phyloP scores from a whole-genome alignment of 2,888 invertebrate genomes.

The Mythimna pallens region DNA sequence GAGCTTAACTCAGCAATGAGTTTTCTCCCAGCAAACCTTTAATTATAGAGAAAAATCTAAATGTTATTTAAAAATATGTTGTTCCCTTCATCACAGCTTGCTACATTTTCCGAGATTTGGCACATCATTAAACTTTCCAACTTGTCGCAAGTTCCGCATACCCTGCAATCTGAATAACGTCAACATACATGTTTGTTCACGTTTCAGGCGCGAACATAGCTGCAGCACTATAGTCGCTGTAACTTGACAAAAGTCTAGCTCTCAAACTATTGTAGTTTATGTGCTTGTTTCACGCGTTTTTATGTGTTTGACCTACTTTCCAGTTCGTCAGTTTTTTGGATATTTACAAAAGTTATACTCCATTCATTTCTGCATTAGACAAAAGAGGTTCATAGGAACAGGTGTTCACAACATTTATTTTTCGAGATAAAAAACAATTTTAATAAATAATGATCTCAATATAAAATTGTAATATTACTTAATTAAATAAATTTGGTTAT shows the following conservation, averaged over 20 bases:
- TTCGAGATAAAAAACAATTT: too few relatives aligned
- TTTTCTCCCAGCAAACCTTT: too few relatives aligned
- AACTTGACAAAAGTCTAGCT: constrained; percentile 31
- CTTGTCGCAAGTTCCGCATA: constrained; percentile 45
- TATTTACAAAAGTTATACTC: neutral
- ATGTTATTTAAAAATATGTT: neutral
- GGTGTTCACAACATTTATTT: too few relatives aligned
- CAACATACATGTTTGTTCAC: constrained; percentile 53
- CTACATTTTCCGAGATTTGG: constrained; percentile 17
- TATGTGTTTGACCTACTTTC: neutral
- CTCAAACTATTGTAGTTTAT: constrained; percentile 25
- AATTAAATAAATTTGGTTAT: too few relatives aligned
- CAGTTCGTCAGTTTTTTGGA: neutral
- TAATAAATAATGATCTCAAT: too few relatives aligned
- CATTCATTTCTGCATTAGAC: too few relatives aligned
- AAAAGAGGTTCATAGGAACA: too few relatives aligned
- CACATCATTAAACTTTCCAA: constrained; percentile 53
- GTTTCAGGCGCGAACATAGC: constrained; percentile 21
- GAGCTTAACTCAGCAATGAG: too few relatives aligned
- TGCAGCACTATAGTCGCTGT: constrained; percentile 2
- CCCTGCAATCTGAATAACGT: constrained; percentile 54
- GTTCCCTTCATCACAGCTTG: neutral
- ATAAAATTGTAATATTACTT: too few relatives aligned
- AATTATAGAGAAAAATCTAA: too few relatives aligned
- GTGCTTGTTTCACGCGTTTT: neutral